Conservation (phyloP, 2,797 vertebrate species). For the Esox lucius region DNA sequence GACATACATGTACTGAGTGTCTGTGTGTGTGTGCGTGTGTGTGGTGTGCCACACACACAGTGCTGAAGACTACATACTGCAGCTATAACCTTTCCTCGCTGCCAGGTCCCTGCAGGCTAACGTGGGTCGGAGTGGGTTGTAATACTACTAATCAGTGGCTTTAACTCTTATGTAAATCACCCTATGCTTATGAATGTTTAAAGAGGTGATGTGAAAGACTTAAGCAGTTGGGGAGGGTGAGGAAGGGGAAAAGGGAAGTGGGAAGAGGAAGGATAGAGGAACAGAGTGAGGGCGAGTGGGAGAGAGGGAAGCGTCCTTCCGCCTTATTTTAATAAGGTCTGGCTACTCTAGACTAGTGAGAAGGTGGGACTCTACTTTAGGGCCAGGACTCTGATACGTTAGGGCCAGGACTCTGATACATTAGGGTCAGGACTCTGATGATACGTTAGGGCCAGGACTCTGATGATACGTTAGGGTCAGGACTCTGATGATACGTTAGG, state of each 20-base stretch:
- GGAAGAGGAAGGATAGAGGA: constrained; percentile 16
- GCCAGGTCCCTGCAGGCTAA: constrained; percentile 59
- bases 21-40: not conserved
- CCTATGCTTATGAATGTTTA: constrained; percentile 75
- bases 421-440: too few relatives aligned
- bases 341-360: constrained; percentile 18
- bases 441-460: not conserved
- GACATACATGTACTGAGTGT: not conserved
- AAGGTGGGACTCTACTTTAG: constrained; percentile 45
- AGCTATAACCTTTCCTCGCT: constrained; percentile 65
- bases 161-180: constrained; percentile 77
- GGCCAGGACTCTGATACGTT: constrained; percentile 41
- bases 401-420: too few relatives aligned
- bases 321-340: too few relatives aligned
- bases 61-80: constrained; percentile 48
- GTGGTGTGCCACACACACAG: constrained; percentile 8
- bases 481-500: too few relatives aligned
- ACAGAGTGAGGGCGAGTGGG: constrained; percentile 3
- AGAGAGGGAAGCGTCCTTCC: constrained; percentile 29
- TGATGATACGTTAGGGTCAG: not conserved
- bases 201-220: constrained; percentile 78
- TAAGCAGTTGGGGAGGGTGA: constrained; percentile 50
- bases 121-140: constrained; percentile 70
- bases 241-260: constrained; percentile 12
- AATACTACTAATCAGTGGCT: constrained; percentile 75